phyloP scores from a whole-genome alignment of 2,797 vertebrate species.

The Sebastes cheni region DNA sequence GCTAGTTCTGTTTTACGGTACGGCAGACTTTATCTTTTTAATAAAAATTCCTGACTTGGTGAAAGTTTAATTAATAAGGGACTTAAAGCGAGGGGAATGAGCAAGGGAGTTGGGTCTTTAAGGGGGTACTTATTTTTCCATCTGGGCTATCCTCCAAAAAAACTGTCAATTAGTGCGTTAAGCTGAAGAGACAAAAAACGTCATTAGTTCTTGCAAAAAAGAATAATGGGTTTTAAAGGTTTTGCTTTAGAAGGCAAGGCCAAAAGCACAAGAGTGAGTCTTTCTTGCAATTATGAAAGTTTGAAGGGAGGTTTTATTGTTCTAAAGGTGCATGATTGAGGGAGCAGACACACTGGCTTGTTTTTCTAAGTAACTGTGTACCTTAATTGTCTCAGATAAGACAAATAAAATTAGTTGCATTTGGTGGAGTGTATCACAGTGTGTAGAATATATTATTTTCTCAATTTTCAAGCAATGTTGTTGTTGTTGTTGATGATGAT shows the following conservation, averaged over 20 bases:
- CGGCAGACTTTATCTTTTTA: constrained; percentile 83
- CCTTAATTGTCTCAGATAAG: constrained; percentile 44
- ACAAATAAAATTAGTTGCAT: constrained; percentile 21
- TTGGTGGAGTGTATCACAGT: constrained; percentile 11
- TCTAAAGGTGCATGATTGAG: constrained; percentile 54
- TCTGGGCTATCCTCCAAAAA: constrained; percentile 87
- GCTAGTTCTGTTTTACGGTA: constrained; percentile 75
- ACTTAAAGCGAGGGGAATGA: constrained; percentile 83
- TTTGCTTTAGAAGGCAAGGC: constrained; percentile 80
- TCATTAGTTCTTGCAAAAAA: constrained; percentile 86
- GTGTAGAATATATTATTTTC: background rate
- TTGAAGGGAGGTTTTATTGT: constrained; percentile 68
- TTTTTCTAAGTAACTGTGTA: constrained; percentile 51
- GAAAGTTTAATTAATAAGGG: constrained; percentile 89
- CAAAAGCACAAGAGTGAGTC: constrained; percentile 71
- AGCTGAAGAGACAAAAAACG: constrained; percentile 87
- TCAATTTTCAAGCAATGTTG: background rate
- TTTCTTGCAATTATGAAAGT: constrained; percentile 77
- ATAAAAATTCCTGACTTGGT: constrained; percentile 84
- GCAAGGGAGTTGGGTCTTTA: constrained; percentile 85
- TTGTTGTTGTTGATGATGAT: constrained; percentile 8
- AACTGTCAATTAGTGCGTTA: constrained; percentile 87
- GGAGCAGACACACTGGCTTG: constrained; percentile 56
- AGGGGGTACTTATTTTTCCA: constrained; percentile 87
- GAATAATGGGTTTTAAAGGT: constrained; percentile 87